A percentile compares a stretch with the other conserved stretches of the same genome.
phyloP scores from a whole-genome alignment of 2,113 vertebrate species.

The Spea multiplicata region DNA sequence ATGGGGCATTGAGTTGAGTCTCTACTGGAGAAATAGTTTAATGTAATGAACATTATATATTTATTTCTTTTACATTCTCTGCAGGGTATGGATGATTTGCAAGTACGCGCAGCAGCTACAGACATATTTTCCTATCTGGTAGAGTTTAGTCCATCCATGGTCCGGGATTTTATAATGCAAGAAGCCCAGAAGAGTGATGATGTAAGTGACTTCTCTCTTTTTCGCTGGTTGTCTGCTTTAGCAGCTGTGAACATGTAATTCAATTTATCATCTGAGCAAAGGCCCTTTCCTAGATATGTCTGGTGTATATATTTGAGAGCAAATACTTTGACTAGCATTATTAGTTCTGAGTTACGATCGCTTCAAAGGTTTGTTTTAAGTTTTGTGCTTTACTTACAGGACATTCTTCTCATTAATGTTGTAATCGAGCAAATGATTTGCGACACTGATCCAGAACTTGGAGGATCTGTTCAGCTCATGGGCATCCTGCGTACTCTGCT shows the following conservation, averaged over 20 bases:
- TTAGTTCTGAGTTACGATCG: too few relatives aligned
- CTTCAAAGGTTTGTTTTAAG: too few relatives aligned
- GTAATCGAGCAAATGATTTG: conserved; percentile 99
- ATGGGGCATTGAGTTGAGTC: neutral
- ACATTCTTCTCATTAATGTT: conserved; percentile 97
- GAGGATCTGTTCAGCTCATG: conserved; percentile 96
- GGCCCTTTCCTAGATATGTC: too few relatives aligned
- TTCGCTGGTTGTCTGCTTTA: too few relatives aligned
- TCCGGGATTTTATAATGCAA: conserved; percentile 98
- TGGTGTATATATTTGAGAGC: too few relatives aligned
- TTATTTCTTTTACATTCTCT: conserved; percentile 21
- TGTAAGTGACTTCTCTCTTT: conserved; percentile 69
- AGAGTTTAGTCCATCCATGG: conserved; percentile 99
- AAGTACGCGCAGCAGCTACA: conserved; percentile 94
- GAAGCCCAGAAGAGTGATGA: conserved; percentile 96
- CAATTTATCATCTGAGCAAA: too few relatives aligned
- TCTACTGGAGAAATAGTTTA: neutral
- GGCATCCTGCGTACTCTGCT: conserved; percentile 93
- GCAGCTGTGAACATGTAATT: too few relatives aligned
- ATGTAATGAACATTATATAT: neutral
- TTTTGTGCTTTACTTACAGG: conserved; percentile 63
- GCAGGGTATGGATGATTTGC: conserved; percentile 96
- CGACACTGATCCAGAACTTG: conserved; percentile 93
- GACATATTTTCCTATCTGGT: conserved; percentile 99
- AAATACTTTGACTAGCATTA: too few relatives aligned